Percentiles rank a stretch among this genome's conserved stretches.
phyloP scores from a whole-genome alignment of 2,797 vertebrate genomes.

The Arnoldichthys spilopterus region DNA sequence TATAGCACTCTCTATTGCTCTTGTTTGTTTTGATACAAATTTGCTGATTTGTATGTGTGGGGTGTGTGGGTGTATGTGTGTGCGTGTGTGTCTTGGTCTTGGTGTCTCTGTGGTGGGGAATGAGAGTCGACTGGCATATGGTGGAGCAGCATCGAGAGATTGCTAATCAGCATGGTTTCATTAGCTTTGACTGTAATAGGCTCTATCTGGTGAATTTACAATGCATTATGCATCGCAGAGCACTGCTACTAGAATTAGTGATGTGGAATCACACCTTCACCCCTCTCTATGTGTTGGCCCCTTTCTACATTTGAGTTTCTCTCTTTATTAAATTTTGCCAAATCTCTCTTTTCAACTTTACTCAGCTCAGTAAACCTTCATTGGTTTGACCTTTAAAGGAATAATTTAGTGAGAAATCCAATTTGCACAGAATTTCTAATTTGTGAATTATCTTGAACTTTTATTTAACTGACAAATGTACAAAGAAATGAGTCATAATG shows the following conservation, averaged over 20 bases:
- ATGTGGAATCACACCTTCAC: conserved; percentile 28
- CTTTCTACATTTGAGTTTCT: background rate
- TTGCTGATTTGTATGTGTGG: conserved; percentile 25
- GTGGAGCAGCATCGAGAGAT: conserved; percentile 48
- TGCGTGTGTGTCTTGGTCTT: background rate
- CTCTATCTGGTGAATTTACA: conserved; percentile 51
- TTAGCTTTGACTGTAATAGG: conserved; percentile 51
- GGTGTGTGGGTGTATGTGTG: background rate
- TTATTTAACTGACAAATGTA: too few species aligned
- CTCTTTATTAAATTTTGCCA: background rate
- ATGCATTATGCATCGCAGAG: conserved; percentile 38
- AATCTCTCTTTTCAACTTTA: background rate
- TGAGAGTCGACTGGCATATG: conserved; percentile 52
- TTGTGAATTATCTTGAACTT: too few species aligned
- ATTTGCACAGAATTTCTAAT: too few species aligned
- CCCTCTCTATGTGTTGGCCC: background rate
- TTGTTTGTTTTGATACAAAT: conserved; percentile 5
- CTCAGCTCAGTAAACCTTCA: background rate
- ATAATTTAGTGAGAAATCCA: too few species aligned
- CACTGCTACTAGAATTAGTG: conserved; percentile 21
- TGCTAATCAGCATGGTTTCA: conserved; percentile 57
- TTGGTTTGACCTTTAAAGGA: background rate
- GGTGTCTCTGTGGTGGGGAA: conserved; percentile 22
- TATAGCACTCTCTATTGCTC: background rate
- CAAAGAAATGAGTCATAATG: too few species aligned